Conservation (phyloP, 2,888 invertebrate genomes). For the Laspeyria flexula region DNA sequence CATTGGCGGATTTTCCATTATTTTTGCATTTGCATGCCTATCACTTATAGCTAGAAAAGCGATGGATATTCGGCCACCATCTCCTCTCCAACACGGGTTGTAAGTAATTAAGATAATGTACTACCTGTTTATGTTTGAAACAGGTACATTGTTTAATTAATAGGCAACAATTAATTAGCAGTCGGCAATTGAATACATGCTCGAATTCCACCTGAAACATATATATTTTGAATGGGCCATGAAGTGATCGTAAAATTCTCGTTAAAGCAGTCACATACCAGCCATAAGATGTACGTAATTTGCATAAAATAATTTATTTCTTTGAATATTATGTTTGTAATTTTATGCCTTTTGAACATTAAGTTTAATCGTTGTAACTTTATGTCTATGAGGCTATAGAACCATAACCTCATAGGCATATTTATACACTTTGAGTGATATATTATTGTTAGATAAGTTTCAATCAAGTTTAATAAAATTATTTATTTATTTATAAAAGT, state of each 20-base stretch:
- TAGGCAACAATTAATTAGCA: not conserved
- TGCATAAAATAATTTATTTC: conserved; percentile 39
- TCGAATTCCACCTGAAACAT: conserved; percentile 11
- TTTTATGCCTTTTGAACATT: too few relatives aligned
- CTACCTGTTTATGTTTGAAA: not conserved
- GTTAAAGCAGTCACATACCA: conserved; percentile 21
- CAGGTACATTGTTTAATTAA: conserved; percentile 3
- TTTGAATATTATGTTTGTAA: conserved; percentile 34
- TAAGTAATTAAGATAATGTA: not conserved
- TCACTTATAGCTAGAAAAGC: too few relatives aligned
- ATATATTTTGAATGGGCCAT: conserved; percentile 13
- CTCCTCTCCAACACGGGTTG: not conserved
- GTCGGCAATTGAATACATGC: conserved; percentile 8
- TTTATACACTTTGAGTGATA: too few relatives aligned
- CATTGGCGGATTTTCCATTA: too few relatives aligned
- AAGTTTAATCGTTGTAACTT: too few relatives aligned
- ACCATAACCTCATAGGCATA: too few relatives aligned
- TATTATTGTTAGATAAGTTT: too few relatives aligned
- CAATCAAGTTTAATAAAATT: too few relatives aligned
- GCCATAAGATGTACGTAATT: conserved; percentile 27
- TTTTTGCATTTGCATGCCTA: too few relatives aligned
- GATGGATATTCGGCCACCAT: too few relatives aligned
- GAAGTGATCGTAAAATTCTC: conserved; percentile 23
- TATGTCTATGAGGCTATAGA: too few relatives aligned
- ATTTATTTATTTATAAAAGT: too few relatives aligned